phyloP scores from a whole-genome alignment of 1,140 invertebrate species.

The Drosophila arawakana region DNA sequence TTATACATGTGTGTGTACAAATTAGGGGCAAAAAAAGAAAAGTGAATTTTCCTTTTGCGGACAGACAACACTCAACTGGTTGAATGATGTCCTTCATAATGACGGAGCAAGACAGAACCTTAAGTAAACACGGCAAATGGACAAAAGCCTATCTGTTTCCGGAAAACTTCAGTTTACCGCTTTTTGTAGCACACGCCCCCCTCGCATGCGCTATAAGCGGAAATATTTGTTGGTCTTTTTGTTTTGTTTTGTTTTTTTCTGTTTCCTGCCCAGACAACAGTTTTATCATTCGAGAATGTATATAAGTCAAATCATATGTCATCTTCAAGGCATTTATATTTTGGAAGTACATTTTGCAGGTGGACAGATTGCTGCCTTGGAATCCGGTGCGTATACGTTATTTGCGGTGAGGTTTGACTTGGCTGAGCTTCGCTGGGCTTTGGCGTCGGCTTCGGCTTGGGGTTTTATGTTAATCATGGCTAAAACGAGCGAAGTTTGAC shows the following conservation, averaged over 20 bases:
- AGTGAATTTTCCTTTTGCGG: constrained; percentile 46
- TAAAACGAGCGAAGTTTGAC: constrained; percentile 68
- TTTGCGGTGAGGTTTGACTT: constrained; percentile 20
- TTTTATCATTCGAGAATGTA: constrained; percentile 16
- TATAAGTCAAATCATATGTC: constrained; percentile 77
- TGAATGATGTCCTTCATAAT: constrained; percentile 82
- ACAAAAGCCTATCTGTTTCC: constrained; percentile 41
- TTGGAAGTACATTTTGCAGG: constrained; percentile 57
- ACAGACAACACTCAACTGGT: constrained; percentile 62
- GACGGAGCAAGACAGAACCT: constrained; percentile 65
- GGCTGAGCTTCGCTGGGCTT: no score
- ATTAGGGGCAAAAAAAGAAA: constrained; percentile 43
- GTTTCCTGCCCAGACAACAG: background rate
- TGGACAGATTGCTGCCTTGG: constrained; percentile 54
- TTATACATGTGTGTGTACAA: constrained; percentile 56
- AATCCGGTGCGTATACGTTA: constrained; percentile 52
- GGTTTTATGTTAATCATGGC: constrained; percentile 71
- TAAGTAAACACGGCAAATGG: constrained; percentile 64
- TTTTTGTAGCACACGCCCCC: no score
- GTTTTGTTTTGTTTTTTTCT: constrained; percentile 60
- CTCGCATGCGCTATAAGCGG: constrained; percentile 45
- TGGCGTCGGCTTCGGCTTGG: no score
- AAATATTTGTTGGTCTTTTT: constrained; percentile 77
- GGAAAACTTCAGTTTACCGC: no score
- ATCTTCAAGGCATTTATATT: constrained; percentile 80